These are phyloP conservation scores for Oxyruncus cristatus DNA, from an alignment of 2,113 vertebrate genomes.

Conservation along the genomic window DNA sequence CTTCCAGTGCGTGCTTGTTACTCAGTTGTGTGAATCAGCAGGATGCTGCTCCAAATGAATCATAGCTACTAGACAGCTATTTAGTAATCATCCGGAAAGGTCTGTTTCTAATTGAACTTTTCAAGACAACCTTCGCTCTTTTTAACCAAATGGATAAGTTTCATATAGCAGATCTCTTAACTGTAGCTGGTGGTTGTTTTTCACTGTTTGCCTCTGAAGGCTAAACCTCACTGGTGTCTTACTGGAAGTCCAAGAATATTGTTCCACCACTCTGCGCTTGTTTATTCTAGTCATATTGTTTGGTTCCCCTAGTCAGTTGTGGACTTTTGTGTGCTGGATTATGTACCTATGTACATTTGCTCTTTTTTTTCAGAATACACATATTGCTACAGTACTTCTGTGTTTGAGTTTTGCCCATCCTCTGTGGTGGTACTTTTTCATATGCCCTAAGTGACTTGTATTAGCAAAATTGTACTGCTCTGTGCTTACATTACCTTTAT, in stretches of 20 bases:
- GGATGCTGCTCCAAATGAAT: neutral
- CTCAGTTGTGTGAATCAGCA: neutral
- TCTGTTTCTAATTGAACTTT: neutral
- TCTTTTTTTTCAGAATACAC: neutral
- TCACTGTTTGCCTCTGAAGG: neutral
- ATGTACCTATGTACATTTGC: neutral
- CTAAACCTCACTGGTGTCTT: neutral
- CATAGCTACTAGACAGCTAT: neutral
- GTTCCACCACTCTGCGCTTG: neutral
- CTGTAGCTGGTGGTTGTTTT: neutral
- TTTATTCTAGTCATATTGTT: neutral
- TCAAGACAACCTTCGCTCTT: neutral
- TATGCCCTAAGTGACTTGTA: neutral
- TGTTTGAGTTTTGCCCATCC: neutral
- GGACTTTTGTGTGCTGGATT: neutral
- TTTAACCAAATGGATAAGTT: neutral
- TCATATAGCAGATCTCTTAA: neutral
- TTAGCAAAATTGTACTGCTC: neutral
- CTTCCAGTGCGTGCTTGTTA: neutral
- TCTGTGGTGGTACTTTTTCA: neutral
- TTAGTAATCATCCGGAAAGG: neutral
- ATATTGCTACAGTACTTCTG: neutral
- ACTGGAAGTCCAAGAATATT: neutral
- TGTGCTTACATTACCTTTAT: neutral
- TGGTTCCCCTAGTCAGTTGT: neutral